These are phyloP conservation scores for Upupa epops DNA, from an alignment of 2,113 vertebrate genomes.

Conservation along the genomic window DNA sequence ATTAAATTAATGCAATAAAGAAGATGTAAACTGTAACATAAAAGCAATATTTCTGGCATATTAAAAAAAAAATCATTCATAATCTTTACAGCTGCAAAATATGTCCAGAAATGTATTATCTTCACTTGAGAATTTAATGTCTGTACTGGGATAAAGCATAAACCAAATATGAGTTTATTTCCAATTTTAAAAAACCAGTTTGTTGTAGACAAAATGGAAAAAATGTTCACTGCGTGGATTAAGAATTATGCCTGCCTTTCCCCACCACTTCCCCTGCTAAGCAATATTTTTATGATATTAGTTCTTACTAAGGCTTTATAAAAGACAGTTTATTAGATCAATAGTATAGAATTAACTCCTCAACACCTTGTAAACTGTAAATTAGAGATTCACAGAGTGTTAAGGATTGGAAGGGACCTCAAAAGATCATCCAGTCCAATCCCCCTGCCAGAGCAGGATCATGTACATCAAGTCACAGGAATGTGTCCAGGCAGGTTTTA, in stretches of 20 bases:
- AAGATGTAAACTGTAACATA: neutral
- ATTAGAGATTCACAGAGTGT: no score
- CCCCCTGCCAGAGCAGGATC: no score
- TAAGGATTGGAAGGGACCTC: no score
- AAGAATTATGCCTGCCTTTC: neutral
- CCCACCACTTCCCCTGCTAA: neutral
- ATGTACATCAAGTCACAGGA: no score
- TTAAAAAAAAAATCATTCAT: neutral
- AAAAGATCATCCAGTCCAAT: no score
- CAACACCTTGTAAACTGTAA: no score
- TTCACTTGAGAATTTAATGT: neutral
- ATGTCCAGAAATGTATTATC: neutral
- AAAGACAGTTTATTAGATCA: neutral
- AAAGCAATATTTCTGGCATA: neutral
- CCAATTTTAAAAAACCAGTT: neutral
- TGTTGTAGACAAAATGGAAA: neutral
- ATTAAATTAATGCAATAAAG: conserved; percentile 17
- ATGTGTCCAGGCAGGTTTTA: no score
- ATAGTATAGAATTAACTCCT: no score
- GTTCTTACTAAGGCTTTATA: neutral
- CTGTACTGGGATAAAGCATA: neutral
- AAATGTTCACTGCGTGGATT: neutral
- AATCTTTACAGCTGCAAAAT: neutral
- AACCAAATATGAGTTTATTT: neutral
- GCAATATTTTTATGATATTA: conserved; percentile 10